Conservation (phyloP, 2,888 invertebrate genomes). For the Drosophila anomelani region DNA sequence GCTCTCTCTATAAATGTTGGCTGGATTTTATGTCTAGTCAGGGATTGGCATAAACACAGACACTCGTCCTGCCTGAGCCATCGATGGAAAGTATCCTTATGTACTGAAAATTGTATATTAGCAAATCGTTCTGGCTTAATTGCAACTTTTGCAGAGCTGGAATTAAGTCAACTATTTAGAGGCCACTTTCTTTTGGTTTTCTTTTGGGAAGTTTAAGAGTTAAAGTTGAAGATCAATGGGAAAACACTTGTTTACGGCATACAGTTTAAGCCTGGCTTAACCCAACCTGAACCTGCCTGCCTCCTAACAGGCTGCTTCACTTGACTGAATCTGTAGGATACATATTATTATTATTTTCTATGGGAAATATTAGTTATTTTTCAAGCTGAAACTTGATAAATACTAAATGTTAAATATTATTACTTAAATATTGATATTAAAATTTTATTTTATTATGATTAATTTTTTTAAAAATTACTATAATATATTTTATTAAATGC, state of each 20-base stretch:
- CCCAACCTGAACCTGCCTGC: no score
- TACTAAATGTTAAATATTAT: not conserved
- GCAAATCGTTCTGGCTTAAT: slow-evolving; percentile 8
- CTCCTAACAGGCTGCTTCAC: no score
- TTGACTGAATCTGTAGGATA: no score
- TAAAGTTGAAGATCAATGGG: not conserved
- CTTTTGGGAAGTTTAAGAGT: not conserved
- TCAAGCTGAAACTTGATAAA: not conserved
- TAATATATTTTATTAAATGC: no score
- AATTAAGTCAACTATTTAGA: not conserved
- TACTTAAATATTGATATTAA: not conserved
- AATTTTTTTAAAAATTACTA: no score
- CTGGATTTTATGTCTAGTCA: slow-evolving; percentile 45
- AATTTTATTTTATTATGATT: no score
- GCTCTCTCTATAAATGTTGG: slow-evolving; percentile 25
- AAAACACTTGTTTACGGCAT: not conserved
- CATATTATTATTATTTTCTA: no score
- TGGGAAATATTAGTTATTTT: not conserved
- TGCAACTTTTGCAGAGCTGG: not conserved
- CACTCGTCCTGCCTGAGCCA: not conserved
- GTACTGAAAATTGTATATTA: not conserved
- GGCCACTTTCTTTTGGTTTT: not conserved
- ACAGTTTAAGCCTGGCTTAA: no score
- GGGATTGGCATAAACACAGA: slow-evolving; percentile 37
- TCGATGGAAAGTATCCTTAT: not conserved